Evolutionary conservation across 2,888 invertebrate genomes (phyloP), one percentile per base, ranked within the genome.

Genomic region (Psococerastis gibbosa): DNA sequence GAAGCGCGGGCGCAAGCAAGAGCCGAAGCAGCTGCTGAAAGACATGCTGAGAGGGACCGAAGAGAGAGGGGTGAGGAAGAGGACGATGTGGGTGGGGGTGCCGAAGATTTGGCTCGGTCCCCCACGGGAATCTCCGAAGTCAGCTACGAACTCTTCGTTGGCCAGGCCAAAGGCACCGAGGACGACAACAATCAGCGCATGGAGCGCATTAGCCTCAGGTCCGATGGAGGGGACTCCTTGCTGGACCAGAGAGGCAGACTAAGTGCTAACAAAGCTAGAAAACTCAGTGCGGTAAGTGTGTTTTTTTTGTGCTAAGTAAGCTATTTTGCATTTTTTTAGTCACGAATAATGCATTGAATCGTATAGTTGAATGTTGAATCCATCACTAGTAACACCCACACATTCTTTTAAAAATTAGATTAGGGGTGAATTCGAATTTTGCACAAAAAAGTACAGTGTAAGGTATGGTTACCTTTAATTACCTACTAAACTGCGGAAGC

Each of bases 91-190:
- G n/a, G n/a, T n/a, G n/a, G n/a, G n/a, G 58, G 57, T 22, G 71
- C 71, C 32, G 76, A 71, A 45, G 70, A 78, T 49, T 72, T 80
- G 56, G 80, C 82, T 51, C 88, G 89, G 64, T 88, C 89, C 45
- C 88, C 89, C 41, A 89, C 91, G 50, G 85, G 83, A 62, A 80
- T 79, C 63, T 91, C 91, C 48, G 85, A 84, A 62, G 82, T 82
- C 61, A 88, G 88, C 64, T 88, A 88, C 69, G 89, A 91, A 66
- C 69, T 84, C 53, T 89, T 87, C 66, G 82, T 85, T 52, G 82
- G 80, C 57, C 85, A 85, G 61, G 85, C 84, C 57, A 83, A 82
- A 56, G 83, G 82, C 56, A 79, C 80, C 63, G 78, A 78, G 58
- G 87, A 87, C 62, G 85, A 85, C 72, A 83, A 84, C 70, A 80